Percentiles rank a stretch among this genome's conserved stretches.
Conservation (phyloP, 35 echinoderm and acorn worm species). For the Ophiothrix spiculata region DNA sequence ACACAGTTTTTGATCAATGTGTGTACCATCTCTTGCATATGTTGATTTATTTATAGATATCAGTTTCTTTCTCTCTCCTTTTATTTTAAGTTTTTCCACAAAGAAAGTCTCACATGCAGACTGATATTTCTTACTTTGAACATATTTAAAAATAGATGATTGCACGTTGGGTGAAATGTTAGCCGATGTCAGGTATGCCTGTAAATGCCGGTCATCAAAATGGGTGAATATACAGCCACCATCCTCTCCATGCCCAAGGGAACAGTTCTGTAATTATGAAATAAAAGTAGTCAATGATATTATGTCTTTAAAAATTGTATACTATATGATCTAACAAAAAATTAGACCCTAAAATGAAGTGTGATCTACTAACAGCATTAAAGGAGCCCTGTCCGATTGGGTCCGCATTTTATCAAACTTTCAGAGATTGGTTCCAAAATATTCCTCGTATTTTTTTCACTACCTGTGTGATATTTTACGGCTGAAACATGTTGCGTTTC, state of each 20-base stretch:
- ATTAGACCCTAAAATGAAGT: no score
- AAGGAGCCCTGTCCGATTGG: no score
- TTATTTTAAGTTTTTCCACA: background rate
- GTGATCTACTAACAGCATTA: no score
- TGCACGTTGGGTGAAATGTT: background rate
- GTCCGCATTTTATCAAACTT: no score
- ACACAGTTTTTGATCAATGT: background rate
- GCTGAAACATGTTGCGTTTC: no score
- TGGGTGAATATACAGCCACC: conserved; percentile 81
- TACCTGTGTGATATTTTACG: no score
- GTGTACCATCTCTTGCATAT: no score
- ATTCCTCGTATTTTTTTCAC: no score
- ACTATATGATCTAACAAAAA: no score
- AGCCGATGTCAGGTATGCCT: background rate
- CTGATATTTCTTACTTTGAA: background rate
- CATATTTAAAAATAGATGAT: background rate
- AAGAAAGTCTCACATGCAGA: background rate
- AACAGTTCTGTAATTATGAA: conserved; percentile 18
- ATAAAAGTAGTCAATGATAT: no score
- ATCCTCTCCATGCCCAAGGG: conserved; percentile 69
- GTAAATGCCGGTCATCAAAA: conserved; percentile 59
- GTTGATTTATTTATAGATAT: background rate
- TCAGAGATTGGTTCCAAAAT: no score
- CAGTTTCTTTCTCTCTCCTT: background rate
- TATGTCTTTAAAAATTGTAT: no score